A percentile compares a stretch with the other conserved stretches of the same genome.
phyloP scores from a whole-genome alignment of 2,888 invertebrate genomes.

The Nephrotoma appendiculata region DNA sequence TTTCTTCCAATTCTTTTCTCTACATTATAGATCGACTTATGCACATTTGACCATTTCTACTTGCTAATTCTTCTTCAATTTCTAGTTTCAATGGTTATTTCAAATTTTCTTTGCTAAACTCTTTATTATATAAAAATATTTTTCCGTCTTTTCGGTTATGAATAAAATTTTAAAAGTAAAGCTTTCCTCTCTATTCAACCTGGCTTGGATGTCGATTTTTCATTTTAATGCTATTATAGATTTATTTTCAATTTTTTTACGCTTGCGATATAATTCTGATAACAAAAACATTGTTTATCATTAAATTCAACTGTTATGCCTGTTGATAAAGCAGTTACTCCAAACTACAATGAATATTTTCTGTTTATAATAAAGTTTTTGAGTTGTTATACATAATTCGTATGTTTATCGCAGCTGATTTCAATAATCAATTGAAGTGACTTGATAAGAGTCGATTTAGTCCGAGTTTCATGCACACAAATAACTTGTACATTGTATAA shows the following conservation, averaged over 20 bases:
- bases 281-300: neutral
- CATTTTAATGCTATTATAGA: neutral
- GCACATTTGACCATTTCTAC: neutral
- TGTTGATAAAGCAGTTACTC: neutral
- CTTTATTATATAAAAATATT: neutral
- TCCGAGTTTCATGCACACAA: neutral
- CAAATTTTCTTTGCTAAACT: neutral
- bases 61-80: neutral
- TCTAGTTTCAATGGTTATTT: neutral
- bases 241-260: neutral
- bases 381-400: neutral
- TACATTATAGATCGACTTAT: neutral
- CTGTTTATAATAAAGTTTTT: neutral
- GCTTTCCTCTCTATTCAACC: neutral
- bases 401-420: neutral
- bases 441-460: neutral
- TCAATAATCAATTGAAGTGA: neutral
- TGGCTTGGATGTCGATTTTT: neutral
- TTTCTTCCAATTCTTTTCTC: no score
- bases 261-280: neutral
- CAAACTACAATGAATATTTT: neutral
- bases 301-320: neutral
- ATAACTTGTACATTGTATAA: neutral
- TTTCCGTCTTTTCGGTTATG: neutral
- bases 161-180: neutral